These are phyloP conservation scores for Nephrocerus scutellatus DNA, from an alignment of 2,888 invertebrate species.

Conservation along the genomic window DNA sequence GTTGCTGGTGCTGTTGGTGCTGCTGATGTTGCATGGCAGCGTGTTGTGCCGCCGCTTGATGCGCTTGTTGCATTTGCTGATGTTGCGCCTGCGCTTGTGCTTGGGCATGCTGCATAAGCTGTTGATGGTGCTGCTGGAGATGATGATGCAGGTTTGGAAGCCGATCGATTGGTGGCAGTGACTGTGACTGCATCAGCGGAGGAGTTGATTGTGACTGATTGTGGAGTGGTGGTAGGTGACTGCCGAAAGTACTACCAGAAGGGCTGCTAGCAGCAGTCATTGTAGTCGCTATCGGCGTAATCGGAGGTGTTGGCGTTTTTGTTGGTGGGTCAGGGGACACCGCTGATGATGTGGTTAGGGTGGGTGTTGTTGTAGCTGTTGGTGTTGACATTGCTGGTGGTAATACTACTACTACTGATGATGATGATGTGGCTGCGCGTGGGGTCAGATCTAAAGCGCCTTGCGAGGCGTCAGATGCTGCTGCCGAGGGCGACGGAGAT, in stretches of 20 bases:
- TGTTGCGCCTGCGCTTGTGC: conserved; percentile 13
- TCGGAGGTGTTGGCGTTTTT: conserved; percentile 29
- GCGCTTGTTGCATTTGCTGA: conserved; percentile 41
- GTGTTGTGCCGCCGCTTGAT: too few relatives aligned
- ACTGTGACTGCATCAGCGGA: conserved; percentile 26
- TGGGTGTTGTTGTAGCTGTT: conserved; percentile 26
- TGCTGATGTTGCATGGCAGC: conserved; percentile 40
- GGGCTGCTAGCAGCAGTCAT: too few relatives aligned
- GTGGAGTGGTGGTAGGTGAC: conserved; percentile 12
- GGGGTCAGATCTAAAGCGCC: conserved; percentile 57
- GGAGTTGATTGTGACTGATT: too few relatives aligned
- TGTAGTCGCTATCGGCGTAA: conserved; percentile 25
- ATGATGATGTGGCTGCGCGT: conserved; percentile 28
- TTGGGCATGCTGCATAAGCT: conserved; percentile 40
- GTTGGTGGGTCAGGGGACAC: conserved; percentile 17
- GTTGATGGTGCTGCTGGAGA: conserved; percentile 43
- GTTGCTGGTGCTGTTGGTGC: conserved; percentile 32
- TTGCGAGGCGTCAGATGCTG: conserved; percentile 46
- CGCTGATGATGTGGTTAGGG: conserved; percentile 18
- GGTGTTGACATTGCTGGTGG: conserved; percentile 40
- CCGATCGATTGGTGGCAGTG: conserved; percentile 33
- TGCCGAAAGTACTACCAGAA: too few relatives aligned
- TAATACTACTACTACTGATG: too few relatives aligned
- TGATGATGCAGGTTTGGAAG: conserved; percentile 41
- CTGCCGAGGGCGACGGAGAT: conserved; percentile 43